A percentile compares a stretch with the other conserved stretches of the same genome.
Evolutionary conservation across 1,140 invertebrate species (phyloP).

Genomic region (Telenomus remus): DNA sequence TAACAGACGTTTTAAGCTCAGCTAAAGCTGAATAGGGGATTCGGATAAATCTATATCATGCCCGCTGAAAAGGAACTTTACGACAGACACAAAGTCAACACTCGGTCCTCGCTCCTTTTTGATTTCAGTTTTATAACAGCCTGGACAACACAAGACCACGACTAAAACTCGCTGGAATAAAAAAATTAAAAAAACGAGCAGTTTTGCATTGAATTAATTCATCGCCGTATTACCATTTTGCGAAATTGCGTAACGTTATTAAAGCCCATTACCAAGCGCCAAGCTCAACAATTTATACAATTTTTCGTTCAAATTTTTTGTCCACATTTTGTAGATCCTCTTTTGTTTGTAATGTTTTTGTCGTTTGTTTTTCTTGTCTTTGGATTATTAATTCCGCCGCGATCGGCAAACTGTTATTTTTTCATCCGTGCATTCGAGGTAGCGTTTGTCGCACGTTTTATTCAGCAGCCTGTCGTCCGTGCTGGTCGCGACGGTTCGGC

Average conservation of each 20-base stretch:
- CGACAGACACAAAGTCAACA: slow-evolving; percentile 28
- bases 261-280: slow-evolving; percentile 6
- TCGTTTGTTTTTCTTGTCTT: no score
- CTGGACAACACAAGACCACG: no score
- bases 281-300: no score
- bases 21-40: slow-evolving; percentile 27
- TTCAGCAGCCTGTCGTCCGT: slow-evolving; percentile 4
- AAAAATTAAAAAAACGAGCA: no score
- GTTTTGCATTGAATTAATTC: slow-evolving; percentile 32
- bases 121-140: no score
- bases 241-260: slow-evolving; percentile 11
- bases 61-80: slow-evolving; percentile 27
- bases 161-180: slow-evolving; percentile 22
- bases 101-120: no score
- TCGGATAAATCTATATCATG: slow-evolving; percentile 32
- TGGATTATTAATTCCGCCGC: background rate
- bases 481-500: slow-evolving; percentile 6
- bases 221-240: slow-evolving; percentile 17
- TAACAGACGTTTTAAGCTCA: slow-evolving; percentile 31
- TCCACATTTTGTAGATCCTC: no score
- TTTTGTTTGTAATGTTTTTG: no score
- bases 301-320: no score
- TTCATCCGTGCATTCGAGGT: slow-evolving; percentile 3
- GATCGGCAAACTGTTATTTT: slow-evolving; percentile 17
- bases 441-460: slow-evolving; percentile 7